phyloP scores from a whole-genome alignment of 2,113 vertebrate species.

The Pimephales promelas region DNA sequence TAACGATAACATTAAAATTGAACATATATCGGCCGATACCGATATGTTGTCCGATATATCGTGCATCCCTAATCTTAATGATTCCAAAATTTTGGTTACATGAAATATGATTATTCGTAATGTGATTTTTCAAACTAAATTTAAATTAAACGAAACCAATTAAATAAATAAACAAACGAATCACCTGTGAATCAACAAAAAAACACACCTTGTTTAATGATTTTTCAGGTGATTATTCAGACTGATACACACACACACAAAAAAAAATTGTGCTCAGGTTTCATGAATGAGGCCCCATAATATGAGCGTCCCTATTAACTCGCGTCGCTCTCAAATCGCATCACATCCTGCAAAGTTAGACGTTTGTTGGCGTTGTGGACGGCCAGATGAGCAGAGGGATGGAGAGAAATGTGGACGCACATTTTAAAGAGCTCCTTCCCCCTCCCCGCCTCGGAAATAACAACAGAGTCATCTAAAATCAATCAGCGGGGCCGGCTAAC shows the following conservation, averaged over 20 bases:
- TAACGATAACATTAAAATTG: too few relatives aligned
- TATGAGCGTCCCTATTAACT: neutral
- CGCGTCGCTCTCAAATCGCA: neutral
- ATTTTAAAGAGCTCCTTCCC: conserved; percentile 54
- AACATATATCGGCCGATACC: too few relatives aligned
- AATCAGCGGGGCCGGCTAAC: conserved; percentile 56
- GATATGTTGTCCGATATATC: too few relatives aligned
- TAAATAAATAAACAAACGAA: neutral
- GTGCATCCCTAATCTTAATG: neutral
- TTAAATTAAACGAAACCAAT: neutral
- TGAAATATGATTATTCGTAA: neutral
- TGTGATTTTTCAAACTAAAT: neutral
- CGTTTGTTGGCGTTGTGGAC: neutral
- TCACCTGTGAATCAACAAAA: neutral
- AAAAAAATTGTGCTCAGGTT: neutral
- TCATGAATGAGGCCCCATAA: neutral
- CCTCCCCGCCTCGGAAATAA: conserved; percentile 50
- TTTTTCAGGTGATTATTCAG: neutral
- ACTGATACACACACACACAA: too few relatives aligned
- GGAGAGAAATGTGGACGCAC: conserved; percentile 45
- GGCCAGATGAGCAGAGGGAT: conserved; percentile 19
- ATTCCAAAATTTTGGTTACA: neutral
- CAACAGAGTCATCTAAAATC: conserved; percentile 64
- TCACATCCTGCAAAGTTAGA: conserved; percentile 3
- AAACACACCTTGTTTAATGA: too few relatives aligned